Base-by-base conservation (phyloP, 1,140 invertebrate genomes). In the Microplitis mediator region DNA sequence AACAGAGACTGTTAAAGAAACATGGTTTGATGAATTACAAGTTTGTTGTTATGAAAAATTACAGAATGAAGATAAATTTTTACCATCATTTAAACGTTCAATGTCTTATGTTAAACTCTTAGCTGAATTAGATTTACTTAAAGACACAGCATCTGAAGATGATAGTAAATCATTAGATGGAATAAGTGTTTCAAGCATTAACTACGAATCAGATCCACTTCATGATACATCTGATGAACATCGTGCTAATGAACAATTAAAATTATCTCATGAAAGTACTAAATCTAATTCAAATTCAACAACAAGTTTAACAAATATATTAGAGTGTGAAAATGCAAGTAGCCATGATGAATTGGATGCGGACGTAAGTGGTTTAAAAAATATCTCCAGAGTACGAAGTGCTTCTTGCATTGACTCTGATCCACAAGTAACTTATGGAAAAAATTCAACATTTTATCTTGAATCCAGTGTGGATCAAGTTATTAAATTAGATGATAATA, bases 21-120 rank as follows among this genome's bases (percentile, higher is more conserved):
- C 86, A 3, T 95, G 95, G 90, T 98, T 98, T 87, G 95, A 97
- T 84, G 93, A 95, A 69, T 89, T 95, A 9, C 93, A 96, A 84
- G 85, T 89, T 67, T 90, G 89, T 62, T 90, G 94, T 34, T 91
- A 91, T 66, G 91, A 92, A 16, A 93, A 91, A 78, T 84, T 94
- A 39, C 84, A 89, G 76, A 89, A 81, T 70, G 90, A 92, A 50
- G 91, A 93, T 52, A 89, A 90, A 70, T 95, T 91, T 81, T 88
- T 94, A 69, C 91, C 91, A 8, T 88, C 90, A 1, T 95, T 95
- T 78, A 91, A 92, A 71, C 90, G 90, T 77, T 91, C 90, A 70
- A 85, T 89, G 64, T 88, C 89, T 0, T 96, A 96, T 78, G 84
- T 94, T 0, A 92, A 93, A 78, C 87, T 95, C 23, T 85, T 96